Base-by-base conservation (phyloP, 2,888 invertebrate species). In the Trichogramma evanescens region DNA sequence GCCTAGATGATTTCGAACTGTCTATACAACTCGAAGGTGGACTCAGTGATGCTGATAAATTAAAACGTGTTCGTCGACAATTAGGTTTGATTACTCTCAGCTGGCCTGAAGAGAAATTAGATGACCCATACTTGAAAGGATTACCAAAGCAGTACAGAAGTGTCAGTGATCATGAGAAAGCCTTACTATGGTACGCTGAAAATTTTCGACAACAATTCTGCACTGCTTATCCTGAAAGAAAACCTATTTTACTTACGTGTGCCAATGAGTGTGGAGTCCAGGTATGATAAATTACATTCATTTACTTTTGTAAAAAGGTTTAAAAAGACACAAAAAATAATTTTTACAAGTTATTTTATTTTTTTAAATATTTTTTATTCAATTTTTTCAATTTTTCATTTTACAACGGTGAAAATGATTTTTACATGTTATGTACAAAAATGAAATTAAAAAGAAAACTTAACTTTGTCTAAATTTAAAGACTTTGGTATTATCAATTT, bases 191-290 rank as follows among this genome's bases (percentile, higher is more conserved):
- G 56, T 88, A 89, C 69, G 86, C 89, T 0, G 91, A 91, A 76
- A 91, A 89, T 75, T 91, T 91, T 72, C 82, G 91, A 10, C 81
- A 83, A 55, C 91, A 91, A 70, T 89, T 84, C 76, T 78, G 80
- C 58, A 78, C 81, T 57, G 79, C 81, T 54, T 86, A 82, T 75
- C 81, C 82, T 0, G 75, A 83, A 41, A 81, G 89, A 54, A 84
- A 85, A 64, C 87, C 89, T 0, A 71, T 90, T 57, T 80, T 91
- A 49, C 73, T 92, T 57, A 89, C 87, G 55, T 82, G 85, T 50
- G 85, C 86, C 55, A 92, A 92, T 73, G 91, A 91, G 78, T 90
- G 88, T 71, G 85, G 85, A 53, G 80, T 89, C 62, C 87, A 89
- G 84, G 91, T 89, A 77, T 68, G 26, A 26, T 26, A 26, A 1